Base-by-base conservation (phyloP, 1,140 invertebrate genomes). In the Papilio glaucus region DNA sequence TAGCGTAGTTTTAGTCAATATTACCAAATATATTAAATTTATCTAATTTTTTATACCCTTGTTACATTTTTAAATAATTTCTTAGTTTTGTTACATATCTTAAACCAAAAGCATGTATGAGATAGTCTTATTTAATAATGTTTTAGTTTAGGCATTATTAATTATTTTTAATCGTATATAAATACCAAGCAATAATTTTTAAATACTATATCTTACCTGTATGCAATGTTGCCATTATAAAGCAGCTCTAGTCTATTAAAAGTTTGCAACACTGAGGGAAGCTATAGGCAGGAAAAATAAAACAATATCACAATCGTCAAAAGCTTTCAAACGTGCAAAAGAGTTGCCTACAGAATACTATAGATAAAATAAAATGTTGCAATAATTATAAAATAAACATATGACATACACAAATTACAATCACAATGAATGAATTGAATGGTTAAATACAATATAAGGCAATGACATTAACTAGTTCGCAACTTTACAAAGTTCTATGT, bases 221-320 rank as follows among this genome's bases (percentile, higher is more conserved):
- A 61, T 57, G 57, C 70, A 79, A 78, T 77, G 80, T 85, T 85
- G 83, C 81, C 76, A 85, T 73, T 26, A 71, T 69, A 78, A 84
- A 82, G 78, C 80, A 67, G 72, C 80, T 74, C 73, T 81, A 82
- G 42, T 77, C 74, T 77, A 81, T 76, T 77, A 79, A 83, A 77
- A 79, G 49, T 75, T 82, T 79, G 81, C 80, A 85, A 86, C 78
- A 85, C 82, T 78, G 77, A 74, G 78, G 78, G 77, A 73, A 80
- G 80, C 78, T 73, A 41, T 71, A 72, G 74, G 77, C 80, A 75
- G 79, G 74, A 53, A 67, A 90, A 92, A 90, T 88, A 91, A 92
- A 92, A 91, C 88, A 88, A 85, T 88, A 90, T 91, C 90, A 92
- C 90, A 92, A 92, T 92, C 90, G 87, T 92, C 77, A 91, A 92